Conservation (phyloP, 2,797 vertebrate genomes). For the Pseudomugil tenellus region DNA sequence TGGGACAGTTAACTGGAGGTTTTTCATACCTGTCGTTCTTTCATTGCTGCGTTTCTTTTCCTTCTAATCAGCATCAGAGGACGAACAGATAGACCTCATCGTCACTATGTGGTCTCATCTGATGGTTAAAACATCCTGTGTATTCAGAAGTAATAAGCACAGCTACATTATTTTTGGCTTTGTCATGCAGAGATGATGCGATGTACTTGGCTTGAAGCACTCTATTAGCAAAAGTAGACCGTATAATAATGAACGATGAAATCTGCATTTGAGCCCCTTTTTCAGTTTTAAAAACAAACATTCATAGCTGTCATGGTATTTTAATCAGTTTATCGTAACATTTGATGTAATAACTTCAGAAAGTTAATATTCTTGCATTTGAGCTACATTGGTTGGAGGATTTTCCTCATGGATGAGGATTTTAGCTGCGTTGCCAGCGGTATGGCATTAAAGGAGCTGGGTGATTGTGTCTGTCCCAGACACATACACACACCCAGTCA, state of each 20-base stretch:
- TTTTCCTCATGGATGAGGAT: constrained; percentile 1
- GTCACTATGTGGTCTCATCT: constrained; percentile 7
- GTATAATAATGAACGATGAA: background rate
- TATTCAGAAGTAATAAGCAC: constrained; percentile 1
- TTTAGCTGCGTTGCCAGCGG: background rate
- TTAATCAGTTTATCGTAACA: background rate
- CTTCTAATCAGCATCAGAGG: background rate
- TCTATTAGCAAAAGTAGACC: background rate
- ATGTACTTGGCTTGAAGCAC: background rate
- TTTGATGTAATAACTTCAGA: too few species aligned
- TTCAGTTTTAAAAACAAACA: background rate
- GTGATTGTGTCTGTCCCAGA: background rate
- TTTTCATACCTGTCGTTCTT: constrained; percentile 66
- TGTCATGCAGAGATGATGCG: background rate
- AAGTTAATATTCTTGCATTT: background rate
- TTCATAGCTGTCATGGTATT: background rate
- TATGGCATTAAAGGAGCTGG: background rate
- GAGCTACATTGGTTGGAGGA: background rate
- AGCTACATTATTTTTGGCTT: constrained; percentile 5
- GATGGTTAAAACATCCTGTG: background rate
- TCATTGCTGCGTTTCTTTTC: constrained; percentile 27
- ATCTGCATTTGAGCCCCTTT: background rate
- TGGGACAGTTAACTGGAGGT: constrained; percentile 46
- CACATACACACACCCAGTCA: background rate
- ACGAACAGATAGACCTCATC: constrained; percentile 7